Conservation (phyloP, 2,888 invertebrate species). For the Melanostoma mellinum region DNA sequence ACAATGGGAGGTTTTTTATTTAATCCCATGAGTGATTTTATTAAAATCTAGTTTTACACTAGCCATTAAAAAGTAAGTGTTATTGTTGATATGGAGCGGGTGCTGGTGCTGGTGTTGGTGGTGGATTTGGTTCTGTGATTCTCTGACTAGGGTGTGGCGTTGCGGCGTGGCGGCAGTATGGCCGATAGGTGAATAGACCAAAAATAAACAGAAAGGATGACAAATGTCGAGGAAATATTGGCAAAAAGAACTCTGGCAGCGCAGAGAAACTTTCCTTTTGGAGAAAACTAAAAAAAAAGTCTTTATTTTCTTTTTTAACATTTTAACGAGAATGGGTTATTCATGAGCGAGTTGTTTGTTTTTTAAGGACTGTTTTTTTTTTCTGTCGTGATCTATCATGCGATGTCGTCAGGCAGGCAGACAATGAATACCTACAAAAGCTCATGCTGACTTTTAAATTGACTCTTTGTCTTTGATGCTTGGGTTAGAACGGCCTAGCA, state of each 20-base stretch:
- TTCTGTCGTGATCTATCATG: no score
- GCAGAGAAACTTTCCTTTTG: slow-evolving; percentile 20
- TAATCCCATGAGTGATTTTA: slow-evolving; percentile 55
- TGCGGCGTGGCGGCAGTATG: slow-evolving; percentile 48
- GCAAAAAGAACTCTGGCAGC: slow-evolving; percentile 32
- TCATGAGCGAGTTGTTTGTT: no score
- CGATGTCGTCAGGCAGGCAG: no score
- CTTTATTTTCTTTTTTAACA: background rate
- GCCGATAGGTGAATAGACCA: slow-evolving; percentile 35
- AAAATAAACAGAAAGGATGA: slow-evolving; percentile 38
- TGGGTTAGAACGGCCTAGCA: no score
- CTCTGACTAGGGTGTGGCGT: slow-evolving; percentile 19
- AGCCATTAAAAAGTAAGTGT: slow-evolving; percentile 32
- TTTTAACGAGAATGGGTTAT: no score
- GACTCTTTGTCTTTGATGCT: no score
- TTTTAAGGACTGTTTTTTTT: no score
- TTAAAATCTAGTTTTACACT: slow-evolving; percentile 59
- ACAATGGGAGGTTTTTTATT: slow-evolving; percentile 2
- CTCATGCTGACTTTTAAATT: no score
- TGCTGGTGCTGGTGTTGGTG: background rate
- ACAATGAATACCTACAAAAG: no score
- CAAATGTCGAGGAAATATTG: slow-evolving; percentile 40
- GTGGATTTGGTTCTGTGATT: slow-evolving; percentile 1
- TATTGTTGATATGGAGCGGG: background rate
- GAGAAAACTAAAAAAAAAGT: background rate